Evolutionary conservation across 2,888 invertebrate species (phyloP).

Genomic region (Lymantria dispar): DNA sequence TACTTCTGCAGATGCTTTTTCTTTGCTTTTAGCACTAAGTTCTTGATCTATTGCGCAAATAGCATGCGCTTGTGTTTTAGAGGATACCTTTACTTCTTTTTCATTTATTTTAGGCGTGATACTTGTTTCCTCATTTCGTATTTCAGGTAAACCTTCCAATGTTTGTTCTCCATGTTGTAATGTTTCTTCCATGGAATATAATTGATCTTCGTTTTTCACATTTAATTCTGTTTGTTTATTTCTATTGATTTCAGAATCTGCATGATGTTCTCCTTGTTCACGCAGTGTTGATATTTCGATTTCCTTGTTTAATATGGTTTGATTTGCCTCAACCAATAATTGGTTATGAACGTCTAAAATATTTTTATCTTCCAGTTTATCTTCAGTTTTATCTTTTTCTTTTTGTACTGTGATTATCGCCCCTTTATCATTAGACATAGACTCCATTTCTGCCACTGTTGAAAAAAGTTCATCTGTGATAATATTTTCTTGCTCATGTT

Average conservation of each 20-base stretch:
- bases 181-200: neutral
- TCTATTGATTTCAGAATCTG: neutral
- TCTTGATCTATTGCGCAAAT: neutral
- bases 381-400: too few species aligned
- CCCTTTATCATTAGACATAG: too few species aligned
- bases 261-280: neutral
- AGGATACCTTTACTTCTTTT: neutral
- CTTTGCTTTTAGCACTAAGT: too few species aligned
- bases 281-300: conserved; percentile 7
- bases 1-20: too few species aligned
- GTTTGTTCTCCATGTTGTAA: neutral
- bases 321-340: neutral
- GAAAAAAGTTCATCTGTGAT: too few species aligned
- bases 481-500: too few species aligned
- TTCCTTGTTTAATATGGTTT: neutral
- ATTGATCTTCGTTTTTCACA: neutral
- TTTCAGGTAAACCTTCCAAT: neutral
- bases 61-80: neutral
- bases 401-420: too few species aligned
- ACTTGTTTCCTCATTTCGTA: neutral
- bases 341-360: too few species aligned
- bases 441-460: too few species aligned
- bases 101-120: neutral
- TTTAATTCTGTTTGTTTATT: conserved; percentile 10
- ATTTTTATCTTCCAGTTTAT: too few species aligned